These are phyloP conservation scores for Dugesia japonica DNA, from an alignment of 2,888 invertebrate genomes.

Conservation along the genomic window DNA sequence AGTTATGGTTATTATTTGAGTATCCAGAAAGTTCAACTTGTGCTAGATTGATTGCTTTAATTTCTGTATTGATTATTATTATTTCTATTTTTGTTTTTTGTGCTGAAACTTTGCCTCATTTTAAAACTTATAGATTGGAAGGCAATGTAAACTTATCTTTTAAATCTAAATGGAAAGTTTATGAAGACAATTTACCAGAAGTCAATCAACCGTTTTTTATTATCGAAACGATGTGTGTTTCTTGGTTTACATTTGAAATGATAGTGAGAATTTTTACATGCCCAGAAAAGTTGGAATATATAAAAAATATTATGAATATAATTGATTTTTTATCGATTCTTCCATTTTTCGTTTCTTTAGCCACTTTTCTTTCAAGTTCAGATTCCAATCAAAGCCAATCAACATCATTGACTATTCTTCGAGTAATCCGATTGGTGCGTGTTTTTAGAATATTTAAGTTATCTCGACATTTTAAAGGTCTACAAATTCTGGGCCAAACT, in stretches of 20 bases:
- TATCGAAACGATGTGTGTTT: slow-evolving; percentile 94
- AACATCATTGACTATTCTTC: neutral
- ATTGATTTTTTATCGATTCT: slow-evolving; percentile 98
- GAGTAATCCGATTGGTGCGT: neutral
- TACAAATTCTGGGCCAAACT: neutral
- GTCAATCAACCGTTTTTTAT: slow-evolving; percentile 98
- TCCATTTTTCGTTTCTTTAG: slow-evolving; percentile 97
- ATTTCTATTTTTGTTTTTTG: slow-evolving; percentile 97
- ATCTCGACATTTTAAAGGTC: neutral
- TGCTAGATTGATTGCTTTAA: slow-evolving; percentile 95
- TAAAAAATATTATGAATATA: slow-evolving; percentile 97
- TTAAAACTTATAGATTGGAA: slow-evolving; percentile 75
- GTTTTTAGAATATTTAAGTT: slow-evolving; percentile 4
- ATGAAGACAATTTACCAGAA: slow-evolving; percentile 87
- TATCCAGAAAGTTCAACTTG: slow-evolving; percentile 97
- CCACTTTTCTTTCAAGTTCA: slow-evolving; percentile 52
- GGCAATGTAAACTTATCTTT: slow-evolving; percentile 38
- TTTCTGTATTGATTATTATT: slow-evolving; percentile 51
- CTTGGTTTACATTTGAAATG: slow-evolving; percentile 89
- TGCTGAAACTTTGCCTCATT: slow-evolving; percentile 93
- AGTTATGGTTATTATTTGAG: slow-evolving; percentile 95
- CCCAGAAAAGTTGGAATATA: slow-evolving; percentile 94
- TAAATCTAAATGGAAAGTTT: slow-evolving; percentile 49
- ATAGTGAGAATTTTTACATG: slow-evolving; percentile 93
- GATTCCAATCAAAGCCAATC: neutral